Evolutionary conservation across 2,888 invertebrate genomes (phyloP).

Genomic region (Azorinus chamasolen): DNA sequence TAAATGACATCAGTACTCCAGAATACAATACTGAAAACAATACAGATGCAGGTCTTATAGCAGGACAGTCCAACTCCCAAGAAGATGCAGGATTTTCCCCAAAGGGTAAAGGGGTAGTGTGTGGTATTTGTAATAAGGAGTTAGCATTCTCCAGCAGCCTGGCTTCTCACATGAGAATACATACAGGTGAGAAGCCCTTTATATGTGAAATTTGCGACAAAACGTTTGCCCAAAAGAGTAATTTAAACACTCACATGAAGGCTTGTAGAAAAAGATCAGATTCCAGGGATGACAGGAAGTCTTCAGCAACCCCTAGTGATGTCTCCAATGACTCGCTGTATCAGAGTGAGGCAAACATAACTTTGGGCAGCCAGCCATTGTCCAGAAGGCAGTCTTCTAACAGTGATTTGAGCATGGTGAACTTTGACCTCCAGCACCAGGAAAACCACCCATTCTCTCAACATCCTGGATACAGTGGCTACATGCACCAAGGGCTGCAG

Average conservation of each 20-base stretch:
- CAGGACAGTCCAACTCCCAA: slow-evolving; percentile 3
- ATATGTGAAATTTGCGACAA: slow-evolving; percentile 45
- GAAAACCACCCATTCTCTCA: too few species aligned
- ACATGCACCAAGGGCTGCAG: too few species aligned
- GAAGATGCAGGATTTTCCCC: slow-evolving; percentile 33
- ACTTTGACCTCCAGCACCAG: slow-evolving; percentile 28
- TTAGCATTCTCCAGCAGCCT: slow-evolving; percentile 52
- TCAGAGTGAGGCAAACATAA: slow-evolving; percentile 9
- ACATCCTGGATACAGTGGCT: too few species aligned
- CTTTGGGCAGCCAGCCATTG: background rate
- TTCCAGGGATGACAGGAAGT: slow-evolving; percentile 26
- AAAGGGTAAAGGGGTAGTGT: slow-evolving; percentile 39
- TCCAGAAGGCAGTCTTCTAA: slow-evolving; percentile 21
- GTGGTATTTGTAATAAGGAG: slow-evolving; percentile 53
- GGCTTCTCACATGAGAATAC: slow-evolving; percentile 53
- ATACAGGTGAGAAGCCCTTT: slow-evolving; percentile 55
- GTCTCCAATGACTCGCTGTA: slow-evolving; percentile 13
- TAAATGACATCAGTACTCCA: slow-evolving; percentile 1
- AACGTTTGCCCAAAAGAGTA: slow-evolving; percentile 56
- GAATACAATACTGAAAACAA: background rate
- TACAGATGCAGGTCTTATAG: background rate
- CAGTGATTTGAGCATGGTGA: slow-evolving; percentile 28
- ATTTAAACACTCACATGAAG: slow-evolving; percentile 49
- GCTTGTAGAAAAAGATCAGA: slow-evolving; percentile 48
- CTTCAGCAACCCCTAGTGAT: slow-evolving; percentile 25